phyloP scores from a whole-genome alignment of 2,888 invertebrate species.

The Drosophila barbarae region DNA sequence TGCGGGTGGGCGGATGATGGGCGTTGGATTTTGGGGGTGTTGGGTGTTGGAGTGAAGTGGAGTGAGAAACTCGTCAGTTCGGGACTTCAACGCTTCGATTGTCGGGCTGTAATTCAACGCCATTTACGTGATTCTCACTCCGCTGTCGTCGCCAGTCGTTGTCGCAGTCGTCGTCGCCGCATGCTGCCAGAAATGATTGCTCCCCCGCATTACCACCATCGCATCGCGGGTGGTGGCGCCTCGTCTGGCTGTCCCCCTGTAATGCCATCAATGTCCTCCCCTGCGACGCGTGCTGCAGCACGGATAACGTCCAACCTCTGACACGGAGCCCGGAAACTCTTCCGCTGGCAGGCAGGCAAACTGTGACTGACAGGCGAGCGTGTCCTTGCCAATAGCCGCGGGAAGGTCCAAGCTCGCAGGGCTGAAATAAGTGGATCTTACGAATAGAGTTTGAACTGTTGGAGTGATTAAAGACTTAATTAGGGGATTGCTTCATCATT shows the following conservation, averaged over 20 bases:
- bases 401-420: not conserved
- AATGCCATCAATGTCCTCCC: too few species aligned
- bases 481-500: not conserved
- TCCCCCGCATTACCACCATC: slow-evolving; percentile 19
- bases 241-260: slow-evolving; percentile 8
- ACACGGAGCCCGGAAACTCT: slow-evolving; percentile 58
- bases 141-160: slow-evolving; percentile 7
- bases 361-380: slow-evolving; percentile 28
- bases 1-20: slow-evolving; percentile 18
- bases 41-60: slow-evolving; percentile 37
- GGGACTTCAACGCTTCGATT: slow-evolving; percentile 73
- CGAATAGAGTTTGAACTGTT: slow-evolving; percentile 1
- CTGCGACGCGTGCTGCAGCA: slow-evolving; percentile 51
- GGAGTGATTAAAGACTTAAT: not conserved
- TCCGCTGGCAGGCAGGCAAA: slow-evolving; percentile 25
- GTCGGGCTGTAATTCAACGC: slow-evolving; percentile 73
- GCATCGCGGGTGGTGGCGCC: slow-evolving; percentile 33
- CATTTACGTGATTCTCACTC: slow-evolving; percentile 63
- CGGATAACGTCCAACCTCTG: slow-evolving; percentile 61
- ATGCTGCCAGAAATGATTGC: slow-evolving; percentile 44
- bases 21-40: slow-evolving; percentile 15
- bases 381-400: slow-evolving; percentile 24
- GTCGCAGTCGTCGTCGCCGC: slow-evolving; percentile 30
- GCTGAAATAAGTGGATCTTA: slow-evolving; percentile 7
- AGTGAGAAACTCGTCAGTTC: slow-evolving; percentile 62